These are phyloP conservation scores for Drosophila mojavensis DNA, from an alignment of 1,140 invertebrate genomes.

Conservation along the genomic window DNA sequence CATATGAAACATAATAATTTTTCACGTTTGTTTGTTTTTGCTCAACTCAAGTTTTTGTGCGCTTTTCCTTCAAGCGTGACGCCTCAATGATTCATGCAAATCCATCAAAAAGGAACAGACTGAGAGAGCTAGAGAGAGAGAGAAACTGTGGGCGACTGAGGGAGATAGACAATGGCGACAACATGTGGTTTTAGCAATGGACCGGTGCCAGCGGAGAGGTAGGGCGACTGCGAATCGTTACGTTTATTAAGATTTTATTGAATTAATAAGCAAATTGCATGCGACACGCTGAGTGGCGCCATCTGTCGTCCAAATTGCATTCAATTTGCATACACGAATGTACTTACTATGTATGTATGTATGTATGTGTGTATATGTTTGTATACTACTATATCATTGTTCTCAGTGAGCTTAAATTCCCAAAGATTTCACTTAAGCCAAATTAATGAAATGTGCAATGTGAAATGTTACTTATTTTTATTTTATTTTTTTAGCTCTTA, in stretches of 20 bases:
- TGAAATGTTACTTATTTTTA: conserved; percentile 40
- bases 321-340: conserved; percentile 40
- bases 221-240: conserved; percentile 34
- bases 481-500: conserved; percentile 33
- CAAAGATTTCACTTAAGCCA: conserved; percentile 27
- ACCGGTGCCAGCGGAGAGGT: conserved; percentile 12
- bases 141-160: not conserved
- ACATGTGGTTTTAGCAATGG: conserved; percentile 68
- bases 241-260: conserved; percentile 70
- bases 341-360: conserved; percentile 1
- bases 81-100: conserved; percentile 82
- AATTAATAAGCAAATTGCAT: conserved; percentile 81
- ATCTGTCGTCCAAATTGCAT: conserved; percentile 67
- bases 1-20: conserved; percentile 68
- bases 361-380: not conserved
- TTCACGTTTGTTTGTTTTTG: conserved; percentile 3
- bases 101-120: conserved; percentile 64
- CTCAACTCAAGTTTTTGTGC: conserved; percentile 69
- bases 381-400: conserved; percentile 41
- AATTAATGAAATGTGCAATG: conserved; percentile 60
- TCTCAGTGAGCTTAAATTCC: conserved; percentile 57
- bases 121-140: not conserved
- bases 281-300: conserved; percentile 77
- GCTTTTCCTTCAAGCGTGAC: conserved; percentile 78
- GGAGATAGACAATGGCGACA: conserved; percentile 29